phyloP scores from a whole-genome alignment of 2,113 vertebrate genomes.

The Carassius auratus region DNA sequence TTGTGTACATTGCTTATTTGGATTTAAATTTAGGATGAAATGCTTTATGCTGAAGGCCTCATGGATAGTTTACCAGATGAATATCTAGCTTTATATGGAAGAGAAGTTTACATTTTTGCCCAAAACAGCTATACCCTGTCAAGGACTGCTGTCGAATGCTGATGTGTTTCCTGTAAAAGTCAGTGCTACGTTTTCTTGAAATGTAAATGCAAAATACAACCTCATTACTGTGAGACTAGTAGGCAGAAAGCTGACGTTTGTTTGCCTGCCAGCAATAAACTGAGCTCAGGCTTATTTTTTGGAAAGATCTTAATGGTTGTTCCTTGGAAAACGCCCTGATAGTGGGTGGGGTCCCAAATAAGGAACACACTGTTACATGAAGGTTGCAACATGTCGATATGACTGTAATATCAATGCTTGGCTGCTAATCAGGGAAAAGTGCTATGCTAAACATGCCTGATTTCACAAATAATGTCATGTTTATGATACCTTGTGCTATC shows the following conservation, averaged over 20 bases:
- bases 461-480: neutral
- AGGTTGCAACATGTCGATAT: conserved; percentile 48
- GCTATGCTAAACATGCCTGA: neutral
- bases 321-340: conserved; percentile 49
- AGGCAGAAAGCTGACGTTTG: neutral
- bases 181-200: neutral
- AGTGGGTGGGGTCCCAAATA: conserved; percentile 23
- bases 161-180: neutral
- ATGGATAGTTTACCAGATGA: neutral
- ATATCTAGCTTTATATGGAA: conserved; percentile 22
- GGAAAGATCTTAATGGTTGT: conserved; percentile 39
- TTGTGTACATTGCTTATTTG: neutral
- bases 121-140: conserved; percentile 8
- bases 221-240: neutral
- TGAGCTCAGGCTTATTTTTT: conserved; percentile 9
- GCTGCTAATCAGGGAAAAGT: neutral
- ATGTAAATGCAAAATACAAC: neutral
- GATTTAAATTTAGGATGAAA: neutral
- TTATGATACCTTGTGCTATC: neutral
- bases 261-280: conserved; percentile 31
- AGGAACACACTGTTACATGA: conserved; percentile 32
- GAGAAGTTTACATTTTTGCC: neutral
- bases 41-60: neutral
- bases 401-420: conserved; percentile 6
- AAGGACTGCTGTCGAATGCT: neutral